Conservation (phyloP, 2,113 vertebrate genomes). For the Upupa epops region DNA sequence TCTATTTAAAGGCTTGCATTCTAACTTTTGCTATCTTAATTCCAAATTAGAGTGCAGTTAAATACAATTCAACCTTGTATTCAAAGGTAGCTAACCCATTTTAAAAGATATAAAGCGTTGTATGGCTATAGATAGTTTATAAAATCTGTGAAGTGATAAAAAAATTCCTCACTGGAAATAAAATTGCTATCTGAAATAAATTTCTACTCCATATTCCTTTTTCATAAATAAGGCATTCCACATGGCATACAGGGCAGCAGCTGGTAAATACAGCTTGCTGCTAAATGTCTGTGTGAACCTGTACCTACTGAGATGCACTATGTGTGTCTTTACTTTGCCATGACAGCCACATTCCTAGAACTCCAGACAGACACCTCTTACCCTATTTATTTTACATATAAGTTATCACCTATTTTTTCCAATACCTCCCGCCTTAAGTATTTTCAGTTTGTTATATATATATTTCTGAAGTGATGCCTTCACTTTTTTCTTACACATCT, state of each 20-base stretch:
- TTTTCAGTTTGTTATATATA: not conserved
- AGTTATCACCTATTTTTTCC: too few relatives aligned
- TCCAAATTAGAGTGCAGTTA: not conserved
- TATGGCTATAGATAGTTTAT: not conserved
- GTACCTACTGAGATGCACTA: not conserved
- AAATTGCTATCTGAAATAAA: not conserved
- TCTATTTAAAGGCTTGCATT: not conserved
- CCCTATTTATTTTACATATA: not conserved
- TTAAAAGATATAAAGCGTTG: not conserved
- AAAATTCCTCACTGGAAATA: too few relatives aligned
- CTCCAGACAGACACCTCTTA: not conserved
- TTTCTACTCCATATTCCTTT: not conserved
- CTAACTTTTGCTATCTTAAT: not conserved
- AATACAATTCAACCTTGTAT: not conserved
- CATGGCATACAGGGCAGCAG: not conserved
- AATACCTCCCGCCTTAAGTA: not conserved
- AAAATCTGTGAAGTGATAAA: not conserved
- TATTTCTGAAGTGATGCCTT: not conserved
- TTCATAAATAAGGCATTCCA: not conserved
- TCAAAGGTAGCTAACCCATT: not conserved
- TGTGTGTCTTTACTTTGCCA: not conserved
- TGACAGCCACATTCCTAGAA: not conserved
- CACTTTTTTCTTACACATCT: not conserved
- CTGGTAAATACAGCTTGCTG: not conserved
- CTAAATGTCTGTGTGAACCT: not conserved